These are phyloP conservation scores for Amiota communis DNA, from an alignment of 2,888 invertebrate genomes.

Conservation along the genomic window DNA sequence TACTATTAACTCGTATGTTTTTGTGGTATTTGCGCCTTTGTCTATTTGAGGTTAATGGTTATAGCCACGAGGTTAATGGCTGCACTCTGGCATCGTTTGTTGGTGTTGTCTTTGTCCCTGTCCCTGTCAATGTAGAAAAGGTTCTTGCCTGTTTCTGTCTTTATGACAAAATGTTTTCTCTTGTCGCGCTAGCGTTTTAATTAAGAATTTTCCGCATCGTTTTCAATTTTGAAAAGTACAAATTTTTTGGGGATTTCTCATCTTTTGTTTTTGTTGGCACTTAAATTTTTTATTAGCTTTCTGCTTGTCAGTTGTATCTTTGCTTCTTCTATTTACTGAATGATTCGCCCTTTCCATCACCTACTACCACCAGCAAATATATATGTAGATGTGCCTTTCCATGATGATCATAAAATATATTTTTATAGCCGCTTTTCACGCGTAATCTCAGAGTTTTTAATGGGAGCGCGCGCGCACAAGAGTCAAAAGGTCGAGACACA, in stretches of 20 bases:
- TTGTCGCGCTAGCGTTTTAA: slow-evolving; percentile 4
- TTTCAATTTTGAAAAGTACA: slow-evolving; percentile 20
- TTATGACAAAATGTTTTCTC: slow-evolving; percentile 10
- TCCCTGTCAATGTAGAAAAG: too few relatives aligned
- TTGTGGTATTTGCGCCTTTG: slow-evolving; percentile 1
- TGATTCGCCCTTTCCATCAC: background rate
- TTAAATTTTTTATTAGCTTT: slow-evolving; percentile 24
- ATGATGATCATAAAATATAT: slow-evolving; percentile 47
- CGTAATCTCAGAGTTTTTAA: slow-evolving; percentile 48
- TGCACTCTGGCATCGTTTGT: background rate
- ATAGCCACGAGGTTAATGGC: slow-evolving; percentile 21
- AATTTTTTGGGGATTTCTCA: background rate
- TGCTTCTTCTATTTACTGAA: background rate
- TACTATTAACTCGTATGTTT: slow-evolving; percentile 30
- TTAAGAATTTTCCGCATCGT: slow-evolving; percentile 27
- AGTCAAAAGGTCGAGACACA: slow-evolving; percentile 23
- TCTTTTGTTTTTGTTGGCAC: slow-evolving; percentile 9
- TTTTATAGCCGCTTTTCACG: slow-evolving; percentile 48
- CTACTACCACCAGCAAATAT: too few relatives aligned
- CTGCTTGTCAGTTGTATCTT: slow-evolving; percentile 14
- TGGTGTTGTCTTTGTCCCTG: too few relatives aligned
- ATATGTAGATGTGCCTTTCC: too few relatives aligned
- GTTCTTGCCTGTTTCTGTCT: too few relatives aligned
- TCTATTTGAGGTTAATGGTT: slow-evolving; percentile 25
- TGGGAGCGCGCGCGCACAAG: too few relatives aligned